phyloP scores from a whole-genome alignment of 2,113 vertebrate genomes.

The Sclerurus mexicanus region DNA sequence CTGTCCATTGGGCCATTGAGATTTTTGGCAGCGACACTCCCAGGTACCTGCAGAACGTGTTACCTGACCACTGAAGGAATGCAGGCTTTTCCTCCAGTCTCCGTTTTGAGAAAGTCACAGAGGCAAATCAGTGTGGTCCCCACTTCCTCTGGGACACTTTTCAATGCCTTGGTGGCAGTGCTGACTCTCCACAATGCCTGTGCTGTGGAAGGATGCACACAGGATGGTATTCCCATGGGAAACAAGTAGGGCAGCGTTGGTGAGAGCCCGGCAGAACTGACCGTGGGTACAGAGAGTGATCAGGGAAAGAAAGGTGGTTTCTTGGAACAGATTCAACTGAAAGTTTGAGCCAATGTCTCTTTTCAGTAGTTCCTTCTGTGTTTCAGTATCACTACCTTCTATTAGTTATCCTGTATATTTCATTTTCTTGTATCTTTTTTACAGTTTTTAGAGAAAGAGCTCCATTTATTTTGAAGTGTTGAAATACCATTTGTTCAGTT shows the following conservation, averaged over 20 bases:
- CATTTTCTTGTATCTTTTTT: neutral
- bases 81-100: neutral
- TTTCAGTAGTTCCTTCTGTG: neutral
- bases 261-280: neutral
- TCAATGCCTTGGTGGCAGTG: neutral
- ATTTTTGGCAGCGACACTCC: neutral
- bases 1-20: accelerated
- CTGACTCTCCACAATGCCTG: neutral
- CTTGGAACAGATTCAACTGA: neutral
- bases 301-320: neutral
- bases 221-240: neutral
- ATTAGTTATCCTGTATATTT: neutral
- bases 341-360: neutral
- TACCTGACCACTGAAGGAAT: neutral
- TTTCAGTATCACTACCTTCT: neutral
- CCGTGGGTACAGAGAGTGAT: too few species aligned
- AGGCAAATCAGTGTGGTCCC: neutral
- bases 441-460: neutral
- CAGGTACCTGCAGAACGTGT: neutral
- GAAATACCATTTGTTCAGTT: neutral
- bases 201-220: neutral
- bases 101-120: neutral
- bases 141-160: neutral
- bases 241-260: neutral
- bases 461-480: neutral